Percentiles rank a stretch among this genome's conserved stretches.
phyloP scores from a whole-genome alignment of 2,797 vertebrate species.

The Rallus crepitans region DNA sequence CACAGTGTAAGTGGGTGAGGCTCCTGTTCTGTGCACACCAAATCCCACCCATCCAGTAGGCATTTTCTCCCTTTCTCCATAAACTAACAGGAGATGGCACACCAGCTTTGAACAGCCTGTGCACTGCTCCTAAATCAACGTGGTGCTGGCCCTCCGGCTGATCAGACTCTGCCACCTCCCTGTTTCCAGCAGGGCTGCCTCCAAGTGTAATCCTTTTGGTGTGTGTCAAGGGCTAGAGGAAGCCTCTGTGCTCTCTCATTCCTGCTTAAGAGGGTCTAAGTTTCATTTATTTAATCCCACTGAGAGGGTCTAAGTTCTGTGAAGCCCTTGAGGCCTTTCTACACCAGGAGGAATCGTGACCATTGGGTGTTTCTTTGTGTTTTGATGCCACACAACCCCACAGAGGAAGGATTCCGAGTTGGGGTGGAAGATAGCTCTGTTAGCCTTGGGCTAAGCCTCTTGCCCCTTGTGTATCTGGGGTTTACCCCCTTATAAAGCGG shows the following conservation, averaged over 20 bases:
- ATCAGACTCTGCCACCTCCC: fast-evolving
- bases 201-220: background rate
- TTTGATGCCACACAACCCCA: fast-evolving
- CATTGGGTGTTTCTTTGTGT: background rate
- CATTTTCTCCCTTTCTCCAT: background rate
- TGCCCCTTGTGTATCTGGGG: background rate
- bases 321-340: background rate
- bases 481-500: background rate
- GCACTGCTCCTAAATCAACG: background rate
- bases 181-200: background rate
- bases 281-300: background rate
- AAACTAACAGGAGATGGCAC: background rate
- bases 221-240: background rate
- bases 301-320: background rate
- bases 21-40: background rate
- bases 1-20: background rate
- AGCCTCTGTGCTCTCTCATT: background rate
- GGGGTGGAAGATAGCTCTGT: fast-evolving
- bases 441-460: background rate
- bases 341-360: background rate
- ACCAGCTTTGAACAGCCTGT: background rate
- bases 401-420: background rate
- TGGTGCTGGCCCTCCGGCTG: background rate
- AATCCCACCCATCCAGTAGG: fast-evolving
- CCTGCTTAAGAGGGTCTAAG: too few relatives aligned